Base-by-base conservation (phyloP, 2,113 vertebrate species). In the Xenopus laevis region DNA sequence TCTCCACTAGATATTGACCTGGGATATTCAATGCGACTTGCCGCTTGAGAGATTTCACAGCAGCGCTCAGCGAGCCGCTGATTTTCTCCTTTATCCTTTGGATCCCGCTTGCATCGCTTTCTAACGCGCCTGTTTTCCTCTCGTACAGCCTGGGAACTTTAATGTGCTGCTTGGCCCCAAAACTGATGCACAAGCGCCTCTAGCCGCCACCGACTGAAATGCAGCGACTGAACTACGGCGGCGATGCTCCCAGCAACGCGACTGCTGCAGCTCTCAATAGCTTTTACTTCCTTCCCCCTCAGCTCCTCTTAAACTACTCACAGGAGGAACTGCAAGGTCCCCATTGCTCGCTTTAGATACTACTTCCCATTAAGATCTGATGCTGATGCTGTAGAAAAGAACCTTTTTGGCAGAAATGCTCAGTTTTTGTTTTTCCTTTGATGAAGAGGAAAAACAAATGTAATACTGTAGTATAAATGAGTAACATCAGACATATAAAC, bases 141-240 rank as follows among this genome's bases (percentile, higher is more conserved):
- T 86, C 82, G 89, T 83, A 83, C 78, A 87, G 86, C 86, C 89
- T 91, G 74, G 66, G 15, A 87, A 91, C 88, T 88, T 86, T 85
- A 87, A 88, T 85, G 87, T 84, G 73, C 84, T 88, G 85, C 86
- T 74, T 74, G 76, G 80, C 44, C 59, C 85, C 87, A 90, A 92
- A 94, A 91, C 92, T 92, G 87, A 86, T 91, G 88, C 93, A 91
- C 91, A 92, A 88, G 78, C 90, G 87, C 93, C 86, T 88, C 92
- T 89, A 88, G 91, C 82, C 92, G 92, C 80, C 61, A 64, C 21
- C 65, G 71, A 77, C 69, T 68, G 87, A 84, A 92, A 79, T 88
- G 70, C 92, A 88, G 18, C 64, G 4, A 47, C 46, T 2, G 46
- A 18, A 13, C 46, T 66, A 16, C 65, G 52, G 23, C 58, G 20